Percentiles rank a stretch among this genome's conserved stretches.
Evolutionary conservation across 2,113 vertebrate species (phyloP).

Genomic region (Scytalopus superciliaris): DNA sequence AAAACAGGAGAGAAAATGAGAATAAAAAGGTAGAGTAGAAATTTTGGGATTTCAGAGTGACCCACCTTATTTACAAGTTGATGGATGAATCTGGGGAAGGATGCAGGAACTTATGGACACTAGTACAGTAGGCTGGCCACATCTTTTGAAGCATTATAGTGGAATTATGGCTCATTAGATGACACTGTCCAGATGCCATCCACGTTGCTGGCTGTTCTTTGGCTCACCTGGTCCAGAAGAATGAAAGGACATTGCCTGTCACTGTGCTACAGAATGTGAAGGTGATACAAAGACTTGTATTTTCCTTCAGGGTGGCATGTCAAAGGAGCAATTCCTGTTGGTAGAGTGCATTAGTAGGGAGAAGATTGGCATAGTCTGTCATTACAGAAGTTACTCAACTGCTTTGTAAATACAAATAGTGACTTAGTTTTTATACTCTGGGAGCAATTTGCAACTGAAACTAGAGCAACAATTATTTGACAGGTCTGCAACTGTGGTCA

Average conservation of each 20-base stretch:
- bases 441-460: background rate
- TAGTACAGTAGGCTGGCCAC: background rate
- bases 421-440: background rate
- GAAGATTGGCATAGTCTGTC: background rate
- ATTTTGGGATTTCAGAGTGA: background rate
- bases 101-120: background rate
- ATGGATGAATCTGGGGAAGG: background rate
- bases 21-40: background rate
- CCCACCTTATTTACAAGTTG: background rate
- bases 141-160: background rate
- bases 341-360: background rate
- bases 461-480: background rate
- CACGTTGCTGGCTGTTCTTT: background rate
- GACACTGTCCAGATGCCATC: background rate
- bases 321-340: background rate
- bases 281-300: background rate
- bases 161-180: background rate
- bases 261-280: background rate
- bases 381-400: background rate
- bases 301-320: background rate
- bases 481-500: background rate
- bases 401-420: background rate
- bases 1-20: background rate
- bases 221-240: background rate
- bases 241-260: background rate